Evolutionary conservation across 2,113 vertebrate species (phyloP).

Genomic region (Pontoporia blainvillei): DNA sequence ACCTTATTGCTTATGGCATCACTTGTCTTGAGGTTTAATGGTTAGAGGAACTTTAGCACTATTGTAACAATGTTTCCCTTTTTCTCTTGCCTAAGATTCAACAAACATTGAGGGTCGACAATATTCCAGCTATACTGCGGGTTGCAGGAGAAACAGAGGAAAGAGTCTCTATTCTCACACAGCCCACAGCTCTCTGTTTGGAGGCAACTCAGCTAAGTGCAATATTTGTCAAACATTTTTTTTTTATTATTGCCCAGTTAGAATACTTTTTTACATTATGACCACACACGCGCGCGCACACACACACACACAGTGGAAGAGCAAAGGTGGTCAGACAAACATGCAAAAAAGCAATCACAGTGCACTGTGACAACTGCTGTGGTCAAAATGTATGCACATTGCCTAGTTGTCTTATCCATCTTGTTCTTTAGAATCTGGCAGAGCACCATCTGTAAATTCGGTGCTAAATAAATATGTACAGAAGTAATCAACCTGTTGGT

Average conservation of each 20-base stretch:
- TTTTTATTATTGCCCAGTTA: neutral
- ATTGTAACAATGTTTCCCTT: neutral
- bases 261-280: neutral
- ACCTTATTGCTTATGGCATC: neutral
- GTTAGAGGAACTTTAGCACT: neutral
- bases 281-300: neutral
- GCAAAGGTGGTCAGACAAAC: neutral
- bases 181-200: neutral
- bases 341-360: neutral
- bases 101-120: neutral
- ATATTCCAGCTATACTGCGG: neutral
- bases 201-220: neutral
- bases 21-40: neutral
- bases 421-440: neutral
- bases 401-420: neutral
- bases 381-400: neutral
- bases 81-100: neutral
- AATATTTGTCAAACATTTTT: neutral
- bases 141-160: neutral
- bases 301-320: neutral
- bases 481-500: neutral
- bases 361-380: neutral
- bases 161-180: neutral
- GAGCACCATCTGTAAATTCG: neutral
- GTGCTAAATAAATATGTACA: conserved; percentile 7